Evolutionary conservation across 1,140 invertebrate species (phyloP).

Genomic region (Cotesia glomerata): DNA sequence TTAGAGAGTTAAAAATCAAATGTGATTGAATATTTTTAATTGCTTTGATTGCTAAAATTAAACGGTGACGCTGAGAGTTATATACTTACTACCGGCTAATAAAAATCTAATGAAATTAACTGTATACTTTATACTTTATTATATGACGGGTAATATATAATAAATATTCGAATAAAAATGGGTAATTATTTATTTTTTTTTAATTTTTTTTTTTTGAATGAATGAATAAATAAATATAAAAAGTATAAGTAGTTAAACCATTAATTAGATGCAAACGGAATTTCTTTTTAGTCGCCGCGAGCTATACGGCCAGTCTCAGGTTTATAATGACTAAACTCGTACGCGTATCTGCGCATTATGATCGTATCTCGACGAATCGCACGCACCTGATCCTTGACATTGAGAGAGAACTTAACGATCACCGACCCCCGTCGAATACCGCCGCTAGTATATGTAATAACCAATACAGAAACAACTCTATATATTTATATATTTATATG

Average conservation of each 20-base stretch:
- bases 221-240: slow-evolving; percentile 10
- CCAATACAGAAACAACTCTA: slow-evolving; percentile 14
- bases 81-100: no score
- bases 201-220: neutral
- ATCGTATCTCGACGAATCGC: slow-evolving; percentile 28
- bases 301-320: neutral
- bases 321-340: neutral
- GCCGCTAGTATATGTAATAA: slow-evolving; percentile 2
- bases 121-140: no score
- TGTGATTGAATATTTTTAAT: no score
- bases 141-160: neutral
- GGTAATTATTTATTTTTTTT: no score
- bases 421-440: slow-evolving; percentile 14
- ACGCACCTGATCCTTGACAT: slow-evolving; percentile 37
- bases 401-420: slow-evolving; percentile 36
- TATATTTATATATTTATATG: no score
- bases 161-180: neutral
- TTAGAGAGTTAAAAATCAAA: no score
- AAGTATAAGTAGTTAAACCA: slow-evolving; percentile 5
- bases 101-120: no score
- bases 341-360: slow-evolving; percentile 17
- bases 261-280: slow-evolving; percentile 34
- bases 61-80: no score
- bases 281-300: slow-evolving; percentile 7
- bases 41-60: no score